Percentiles rank a stretch among this genome's conserved stretches.
These are phyloP conservation scores for Conchocele bisecta DNA, from an alignment of 2,888 invertebrate genomes.

Conservation along the genomic window DNA sequence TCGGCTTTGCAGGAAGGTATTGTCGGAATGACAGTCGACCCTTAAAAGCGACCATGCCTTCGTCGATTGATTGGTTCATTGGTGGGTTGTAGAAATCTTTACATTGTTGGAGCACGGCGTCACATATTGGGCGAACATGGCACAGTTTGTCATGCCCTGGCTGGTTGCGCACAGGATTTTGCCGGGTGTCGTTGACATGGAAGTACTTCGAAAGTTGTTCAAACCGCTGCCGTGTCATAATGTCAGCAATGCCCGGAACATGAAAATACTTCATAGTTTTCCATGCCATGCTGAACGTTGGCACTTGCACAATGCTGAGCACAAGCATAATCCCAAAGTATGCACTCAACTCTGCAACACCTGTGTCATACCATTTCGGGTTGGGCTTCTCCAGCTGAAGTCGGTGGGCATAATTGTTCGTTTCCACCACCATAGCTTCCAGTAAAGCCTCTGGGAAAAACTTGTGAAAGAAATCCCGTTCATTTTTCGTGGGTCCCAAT, in stretches of 20 bases:
- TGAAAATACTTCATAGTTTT: constrained; percentile 5
- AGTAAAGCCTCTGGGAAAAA: constrained; percentile 11
- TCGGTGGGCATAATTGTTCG: not conserved
- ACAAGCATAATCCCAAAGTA: constrained; percentile 25
- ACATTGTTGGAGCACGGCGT: constrained; percentile 1
- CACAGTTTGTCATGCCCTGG: constrained; percentile 35
- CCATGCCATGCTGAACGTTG: constrained; percentile 16
- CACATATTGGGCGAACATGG: constrained; percentile 21
- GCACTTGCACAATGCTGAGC: constrained; percentile 3
- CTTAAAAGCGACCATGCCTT: constrained; percentile 33
- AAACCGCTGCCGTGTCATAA: constrained; percentile 29
- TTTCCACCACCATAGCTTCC: not conserved
- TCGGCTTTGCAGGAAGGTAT: constrained; percentile 30
- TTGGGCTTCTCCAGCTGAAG: not conserved
- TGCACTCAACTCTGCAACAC: constrained; percentile 15
- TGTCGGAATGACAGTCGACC: constrained; percentile 28
- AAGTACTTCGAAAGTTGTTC: constrained; percentile 14
- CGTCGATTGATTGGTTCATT: constrained; percentile 23
- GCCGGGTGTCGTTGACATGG: constrained; percentile 18
- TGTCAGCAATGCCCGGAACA: constrained; percentile 11
- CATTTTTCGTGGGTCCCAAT: not conserved
- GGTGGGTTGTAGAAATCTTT: constrained; percentile 13
- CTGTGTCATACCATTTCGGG: not conserved
- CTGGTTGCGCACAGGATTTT: constrained; percentile 6
- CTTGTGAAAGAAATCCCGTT: constrained; percentile 7